phyloP scores from a whole-genome alignment of 2,888 invertebrate genomes.

The Hemaris fuciformis region DNA sequence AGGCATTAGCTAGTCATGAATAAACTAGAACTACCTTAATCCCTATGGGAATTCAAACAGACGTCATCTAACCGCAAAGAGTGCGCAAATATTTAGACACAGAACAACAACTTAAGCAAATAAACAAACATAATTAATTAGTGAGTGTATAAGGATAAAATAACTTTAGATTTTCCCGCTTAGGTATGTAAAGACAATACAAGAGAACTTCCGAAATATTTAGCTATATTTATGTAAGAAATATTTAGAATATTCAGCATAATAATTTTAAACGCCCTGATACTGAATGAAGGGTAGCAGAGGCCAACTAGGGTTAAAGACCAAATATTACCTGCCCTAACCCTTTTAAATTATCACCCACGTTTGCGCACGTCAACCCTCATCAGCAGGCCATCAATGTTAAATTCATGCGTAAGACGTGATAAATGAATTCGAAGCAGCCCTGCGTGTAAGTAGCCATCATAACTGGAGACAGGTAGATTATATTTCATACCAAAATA shows the following conservation, averaged over 20 bases:
- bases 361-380: neutral
- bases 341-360: conserved; percentile 8
- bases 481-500: neutral
- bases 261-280: neutral
- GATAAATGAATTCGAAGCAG: conserved; percentile 1
- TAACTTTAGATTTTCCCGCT: too few relatives aligned
- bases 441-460: conserved; percentile 7
- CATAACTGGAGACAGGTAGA: neutral
- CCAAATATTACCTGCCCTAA: conserved; percentile 4
- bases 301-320: neutral
- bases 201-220: too few relatives aligned
- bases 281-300: neutral
- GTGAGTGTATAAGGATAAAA: neutral
- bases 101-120: too few relatives aligned
- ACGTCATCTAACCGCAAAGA: neutral
- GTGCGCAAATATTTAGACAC: too few relatives aligned
- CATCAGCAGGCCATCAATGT: conserved; percentile 2
- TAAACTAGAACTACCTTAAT: too few relatives aligned
- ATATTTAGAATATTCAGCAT: too few relatives aligned
- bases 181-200: too few relatives aligned
- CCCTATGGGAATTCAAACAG: neutral
- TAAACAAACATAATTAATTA: too few relatives aligned
- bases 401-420: neutral
- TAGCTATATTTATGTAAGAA: too few relatives aligned
- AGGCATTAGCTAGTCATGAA: too few relatives aligned